Percentiles rank a stretch among this genome's conserved stretches.
These are phyloP conservation scores for Gadopsis marmoratus DNA, from an alignment of 2,797 vertebrate species.

Conservation along the genomic window DNA sequence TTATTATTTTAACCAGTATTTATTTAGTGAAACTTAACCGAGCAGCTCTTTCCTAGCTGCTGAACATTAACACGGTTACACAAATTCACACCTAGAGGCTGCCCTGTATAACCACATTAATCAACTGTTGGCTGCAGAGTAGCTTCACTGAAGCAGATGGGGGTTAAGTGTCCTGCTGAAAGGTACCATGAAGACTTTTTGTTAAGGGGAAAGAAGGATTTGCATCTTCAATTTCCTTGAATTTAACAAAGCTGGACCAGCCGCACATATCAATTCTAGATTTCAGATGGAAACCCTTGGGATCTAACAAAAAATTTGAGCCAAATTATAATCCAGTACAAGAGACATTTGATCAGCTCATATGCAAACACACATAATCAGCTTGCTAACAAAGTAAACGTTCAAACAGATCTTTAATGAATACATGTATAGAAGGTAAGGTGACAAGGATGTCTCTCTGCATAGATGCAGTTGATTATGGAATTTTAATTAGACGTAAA, in stretches of 20 bases:
- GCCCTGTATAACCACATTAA: constrained; percentile 14
- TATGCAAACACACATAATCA: background rate
- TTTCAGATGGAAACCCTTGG: background rate
- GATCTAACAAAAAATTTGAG: background rate
- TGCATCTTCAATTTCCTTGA: background rate
- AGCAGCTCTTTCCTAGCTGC: constrained; percentile 18
- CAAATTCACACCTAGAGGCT: constrained; percentile 40
- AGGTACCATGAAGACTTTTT: constrained; percentile 1
- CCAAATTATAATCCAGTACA: background rate
- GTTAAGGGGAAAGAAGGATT: background rate
- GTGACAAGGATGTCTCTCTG: no score
- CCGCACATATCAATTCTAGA: background rate
- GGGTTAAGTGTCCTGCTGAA: constrained; percentile 33
- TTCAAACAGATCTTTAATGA: background rate
- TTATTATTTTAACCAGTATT: constrained; percentile 50
- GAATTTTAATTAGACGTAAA: no score
- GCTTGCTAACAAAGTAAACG: background rate
- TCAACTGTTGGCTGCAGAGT: constrained; percentile 6
- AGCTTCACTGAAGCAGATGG: constrained; percentile 15
- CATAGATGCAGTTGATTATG: no score
- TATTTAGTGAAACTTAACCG: constrained; percentile 38
- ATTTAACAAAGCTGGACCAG: constrained; percentile 9
- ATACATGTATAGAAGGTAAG: background rate
- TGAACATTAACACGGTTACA: background rate
- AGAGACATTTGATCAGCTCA: background rate